Evolutionary conservation across 2,888 invertebrate genomes (phyloP).

Genomic region (Pollenia labialis): DNA sequence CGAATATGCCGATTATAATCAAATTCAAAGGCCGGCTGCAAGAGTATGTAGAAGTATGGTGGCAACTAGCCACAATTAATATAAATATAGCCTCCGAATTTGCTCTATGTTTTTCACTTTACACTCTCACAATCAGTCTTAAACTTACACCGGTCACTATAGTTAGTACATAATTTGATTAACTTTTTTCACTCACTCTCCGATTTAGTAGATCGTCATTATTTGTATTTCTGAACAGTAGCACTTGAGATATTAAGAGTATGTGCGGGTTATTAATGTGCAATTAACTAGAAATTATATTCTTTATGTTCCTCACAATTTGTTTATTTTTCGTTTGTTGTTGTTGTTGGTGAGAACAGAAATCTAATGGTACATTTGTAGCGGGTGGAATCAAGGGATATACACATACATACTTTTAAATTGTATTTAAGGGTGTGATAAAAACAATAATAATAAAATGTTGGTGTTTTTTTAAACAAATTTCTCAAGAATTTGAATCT

Average conservation of each 20-base stretch:
- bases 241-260: constrained; percentile 41
- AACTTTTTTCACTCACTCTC: not conserved
- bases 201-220: not conserved
- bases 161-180: not conserved
- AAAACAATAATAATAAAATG: constrained; percentile 8
- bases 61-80: constrained; percentile 26
- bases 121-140: not conserved
- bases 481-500: constrained; percentile 31
- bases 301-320: constrained; percentile 46
- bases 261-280: constrained; percentile 47
- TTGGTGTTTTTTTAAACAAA: constrained; percentile 37
- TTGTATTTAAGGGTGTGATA: constrained; percentile 41
- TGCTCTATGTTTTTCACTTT: not conserved
- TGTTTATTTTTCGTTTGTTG: constrained; percentile 39
- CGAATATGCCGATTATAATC: constrained; percentile 29
- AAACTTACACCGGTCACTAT: constrained; percentile 19
- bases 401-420: not conserved
- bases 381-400: constrained; percentile 24
- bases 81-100: not conserved
- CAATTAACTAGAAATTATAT: constrained; percentile 61
- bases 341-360: not conserved
- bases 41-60: not conserved
- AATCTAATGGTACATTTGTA: constrained; percentile 18
- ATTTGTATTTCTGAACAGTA: not conserved
- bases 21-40: constrained; percentile 15